Base-by-base conservation (phyloP, 2,888 invertebrate genomes). In the Diadegma fenestrale region DNA sequence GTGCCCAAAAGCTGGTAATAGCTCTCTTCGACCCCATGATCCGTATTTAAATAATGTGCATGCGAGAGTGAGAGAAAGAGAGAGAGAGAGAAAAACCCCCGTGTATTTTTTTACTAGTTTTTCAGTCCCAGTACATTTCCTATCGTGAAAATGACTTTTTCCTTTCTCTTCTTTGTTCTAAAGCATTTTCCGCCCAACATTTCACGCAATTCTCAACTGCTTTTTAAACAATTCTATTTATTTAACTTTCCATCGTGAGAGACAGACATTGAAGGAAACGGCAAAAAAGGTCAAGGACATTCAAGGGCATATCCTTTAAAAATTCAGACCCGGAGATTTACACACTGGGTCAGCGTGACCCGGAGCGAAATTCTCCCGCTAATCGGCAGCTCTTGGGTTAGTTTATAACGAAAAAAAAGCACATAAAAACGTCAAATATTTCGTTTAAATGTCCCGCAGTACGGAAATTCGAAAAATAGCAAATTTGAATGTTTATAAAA, bases 1-100 rank as follows among this genome's bases (percentile, higher is more conserved):
- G 83, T 89, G 77, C 88, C 90, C 58, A 73, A 82, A 64, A 79
- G 71, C 17, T 75, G 83, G 63, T 85, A 73, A 82, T 75, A n/a
- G n/a, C 22, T 19, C 10, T 84, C 48, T 10, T 26, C 12, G 54
- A 33, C 37, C 22, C 26, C 5, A 17, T n/a, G 0, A 17, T 68
- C 45, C 68, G 0, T 43, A 33, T 71, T 51, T 30, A 12, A 5
- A 48, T 48, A 10, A 5, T 48, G 58, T 58, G 26, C 22, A 58
- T 58, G 26, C 58, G 26, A 58, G 58, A 58, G 54, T 26, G 26
- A 26, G 58, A 26, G 26, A 58, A 14, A 2, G 14, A 58, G 58
- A 58, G 58, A 58, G 26, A 26, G 58, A 26, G 26, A 58, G 6
- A 10, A 54, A 26, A 58, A 26, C 5, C 22, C 12, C 26, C 26